Conservation (phyloP, 2,797 vertebrate genomes). For the Ptychobarbus kaznakovi region DNA sequence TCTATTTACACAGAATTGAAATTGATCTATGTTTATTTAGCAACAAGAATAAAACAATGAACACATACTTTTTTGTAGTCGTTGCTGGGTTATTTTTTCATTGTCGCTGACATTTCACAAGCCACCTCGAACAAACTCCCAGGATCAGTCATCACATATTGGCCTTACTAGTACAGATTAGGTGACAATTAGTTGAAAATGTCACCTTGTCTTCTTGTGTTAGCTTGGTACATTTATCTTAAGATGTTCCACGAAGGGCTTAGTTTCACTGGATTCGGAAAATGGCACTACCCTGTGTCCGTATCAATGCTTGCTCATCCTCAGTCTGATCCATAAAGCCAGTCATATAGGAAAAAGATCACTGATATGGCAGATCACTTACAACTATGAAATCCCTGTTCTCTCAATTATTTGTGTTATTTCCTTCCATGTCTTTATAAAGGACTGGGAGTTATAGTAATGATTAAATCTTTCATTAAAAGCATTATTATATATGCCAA, state of each 20-base stretch:
- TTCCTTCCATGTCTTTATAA: background rate
- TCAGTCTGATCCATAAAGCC: conserved; percentile 27
- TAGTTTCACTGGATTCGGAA: conserved; percentile 52
- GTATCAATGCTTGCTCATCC: conserved; percentile 28
- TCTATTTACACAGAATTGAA: background rate
- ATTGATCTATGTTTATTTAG: background rate
- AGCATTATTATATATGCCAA: background rate
- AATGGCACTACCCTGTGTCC: conserved; percentile 33
- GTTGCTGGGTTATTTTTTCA: conserved; percentile 66
- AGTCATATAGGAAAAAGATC: conserved; percentile 24
- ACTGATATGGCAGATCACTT: conserved; percentile 5
- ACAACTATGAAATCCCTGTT: conserved; percentile 16
- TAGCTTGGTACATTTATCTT: conserved; percentile 64
- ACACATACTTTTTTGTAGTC: conserved; percentile 62
- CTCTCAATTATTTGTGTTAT: background rate
- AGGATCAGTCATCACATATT: conserved; percentile 72
- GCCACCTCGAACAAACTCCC: conserved; percentile 73
- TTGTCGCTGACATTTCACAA: conserved; percentile 78
- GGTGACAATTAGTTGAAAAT: conserved; percentile 77
- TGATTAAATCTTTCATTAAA: background rate
- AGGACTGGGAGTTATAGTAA: background rate
- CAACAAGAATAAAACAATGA: conserved; percentile 22
- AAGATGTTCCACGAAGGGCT: conserved; percentile 60
- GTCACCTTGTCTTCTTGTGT: conserved; percentile 69
- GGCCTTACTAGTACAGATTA: conserved; percentile 70